Evolutionary conservation across 37 sponge, comb jelly and placozoan genomes (phyloP).

Genomic region (Oscarella lobularis): DNA sequence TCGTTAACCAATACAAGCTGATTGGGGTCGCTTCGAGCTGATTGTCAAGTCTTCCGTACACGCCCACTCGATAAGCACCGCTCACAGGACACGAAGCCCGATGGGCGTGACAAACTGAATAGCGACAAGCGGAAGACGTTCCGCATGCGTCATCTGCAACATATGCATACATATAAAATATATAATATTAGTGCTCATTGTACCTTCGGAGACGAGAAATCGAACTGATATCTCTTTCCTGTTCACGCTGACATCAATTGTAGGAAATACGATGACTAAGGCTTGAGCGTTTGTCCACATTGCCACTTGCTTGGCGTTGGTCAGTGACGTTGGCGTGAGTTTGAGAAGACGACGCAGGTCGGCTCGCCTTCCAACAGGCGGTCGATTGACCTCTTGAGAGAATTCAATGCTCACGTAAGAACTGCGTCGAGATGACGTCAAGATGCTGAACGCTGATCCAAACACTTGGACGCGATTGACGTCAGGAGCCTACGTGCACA

Average conservation of each 20-base stretch:
- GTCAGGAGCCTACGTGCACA: too few species aligned
- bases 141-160: neutral
- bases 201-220: too few species aligned
- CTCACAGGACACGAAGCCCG: neutral
- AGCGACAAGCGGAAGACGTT: neutral
- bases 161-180: too few species aligned
- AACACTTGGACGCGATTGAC: too few species aligned
- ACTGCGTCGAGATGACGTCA: too few species aligned
- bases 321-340: neutral
- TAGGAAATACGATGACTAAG: neutral
- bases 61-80: neutral
- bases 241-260: too few species aligned
- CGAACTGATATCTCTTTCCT: too few species aligned
- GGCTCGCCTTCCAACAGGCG: neutral
- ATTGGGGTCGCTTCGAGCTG: neutral
- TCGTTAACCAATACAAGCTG: neutral
- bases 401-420: too few species aligned
- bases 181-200: too few species aligned
- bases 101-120: neutral
- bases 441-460: too few species aligned
- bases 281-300: neutral
- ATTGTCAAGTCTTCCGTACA: too few species aligned
- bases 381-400: neutral
- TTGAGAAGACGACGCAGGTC: neutral
- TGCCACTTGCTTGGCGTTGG: neutral